Evolutionary conservation across 2,888 invertebrate species (phyloP).

Genomic region (Eupeodes latifasciatus): DNA sequence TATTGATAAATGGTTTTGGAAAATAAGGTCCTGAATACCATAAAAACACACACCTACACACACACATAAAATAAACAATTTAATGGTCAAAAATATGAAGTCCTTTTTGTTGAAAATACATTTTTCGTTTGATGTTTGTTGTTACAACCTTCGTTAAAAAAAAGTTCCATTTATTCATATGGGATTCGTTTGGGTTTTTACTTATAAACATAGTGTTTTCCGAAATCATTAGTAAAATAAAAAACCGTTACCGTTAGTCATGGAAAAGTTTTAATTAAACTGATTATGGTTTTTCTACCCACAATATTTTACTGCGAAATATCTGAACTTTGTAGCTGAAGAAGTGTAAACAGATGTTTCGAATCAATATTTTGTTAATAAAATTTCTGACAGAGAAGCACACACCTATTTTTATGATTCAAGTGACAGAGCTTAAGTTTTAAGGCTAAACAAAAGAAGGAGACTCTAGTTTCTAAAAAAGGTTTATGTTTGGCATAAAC

Average conservation of each 20-base stretch:
- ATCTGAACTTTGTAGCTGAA: too few relatives aligned
- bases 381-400: too few relatives aligned
- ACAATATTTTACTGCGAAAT: too few relatives aligned
- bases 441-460: too few relatives aligned
- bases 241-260: background rate
- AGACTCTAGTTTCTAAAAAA: too few relatives aligned
- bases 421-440: too few relatives aligned
- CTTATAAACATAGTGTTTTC: background rate
- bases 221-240: background rate
- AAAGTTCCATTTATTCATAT: background rate
- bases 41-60: background rate
- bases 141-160: background rate
- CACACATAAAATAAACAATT: background rate
- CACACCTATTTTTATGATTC: too few relatives aligned
- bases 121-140: constrained; percentile 14
- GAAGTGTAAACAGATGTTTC: too few relatives aligned
- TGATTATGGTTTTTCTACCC: background rate
- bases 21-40: background rate
- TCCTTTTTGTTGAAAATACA: background rate
- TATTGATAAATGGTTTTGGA: constrained; percentile 52
- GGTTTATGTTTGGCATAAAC: too few relatives aligned
- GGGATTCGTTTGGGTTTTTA: background rate
- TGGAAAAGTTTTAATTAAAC: background rate
- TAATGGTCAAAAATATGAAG: background rate
- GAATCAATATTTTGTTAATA: too few relatives aligned